Conservation (phyloP, 2,888 invertebrate genomes). For the Thymelicus acteon region DNA sequence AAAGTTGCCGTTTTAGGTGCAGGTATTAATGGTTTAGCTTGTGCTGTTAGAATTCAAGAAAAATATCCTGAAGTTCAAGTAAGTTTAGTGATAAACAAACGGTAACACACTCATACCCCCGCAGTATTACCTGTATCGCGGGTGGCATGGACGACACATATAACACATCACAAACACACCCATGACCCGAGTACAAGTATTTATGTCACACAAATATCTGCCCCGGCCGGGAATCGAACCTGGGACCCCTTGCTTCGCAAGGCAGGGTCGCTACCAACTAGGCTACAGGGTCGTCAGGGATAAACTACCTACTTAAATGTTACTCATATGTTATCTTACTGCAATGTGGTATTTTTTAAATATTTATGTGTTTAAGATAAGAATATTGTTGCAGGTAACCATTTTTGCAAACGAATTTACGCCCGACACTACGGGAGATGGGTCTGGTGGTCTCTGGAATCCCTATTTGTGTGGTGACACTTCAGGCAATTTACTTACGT, state of each 20-base stretch:
- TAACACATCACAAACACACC: no score
- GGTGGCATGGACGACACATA: no score
- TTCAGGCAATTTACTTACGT: slow-evolving; percentile 80
- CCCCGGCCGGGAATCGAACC: no score
- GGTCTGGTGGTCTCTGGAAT: slow-evolving; percentile 91
- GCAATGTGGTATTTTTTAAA: not conserved
- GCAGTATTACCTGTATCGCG: no score
- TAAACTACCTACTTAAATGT: not conserved
- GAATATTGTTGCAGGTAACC: slow-evolving; percentile 75
- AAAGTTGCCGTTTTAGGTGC: slow-evolving; percentile 89
- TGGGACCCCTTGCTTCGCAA: no score
- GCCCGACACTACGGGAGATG: slow-evolving; percentile 91
- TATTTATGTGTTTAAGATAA: not conserved
- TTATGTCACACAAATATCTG: no score
- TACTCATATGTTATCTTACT: no score
- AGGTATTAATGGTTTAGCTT: slow-evolving; percentile 89
- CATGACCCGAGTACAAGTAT: no score
- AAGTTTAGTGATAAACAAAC: slow-evolving; percentile 47
- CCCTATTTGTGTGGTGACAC: slow-evolving; percentile 87
- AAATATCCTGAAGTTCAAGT: slow-evolving; percentile 74
- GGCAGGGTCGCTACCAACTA: no score
- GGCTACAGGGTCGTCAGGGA: no score
- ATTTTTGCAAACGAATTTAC: slow-evolving; percentile 87
- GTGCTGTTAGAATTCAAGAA: slow-evolving; percentile 88
- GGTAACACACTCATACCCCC: no score